Evolutionary conservation across 2,797 vertebrate genomes (phyloP).

Genomic region (Lacerta agilis): DNA sequence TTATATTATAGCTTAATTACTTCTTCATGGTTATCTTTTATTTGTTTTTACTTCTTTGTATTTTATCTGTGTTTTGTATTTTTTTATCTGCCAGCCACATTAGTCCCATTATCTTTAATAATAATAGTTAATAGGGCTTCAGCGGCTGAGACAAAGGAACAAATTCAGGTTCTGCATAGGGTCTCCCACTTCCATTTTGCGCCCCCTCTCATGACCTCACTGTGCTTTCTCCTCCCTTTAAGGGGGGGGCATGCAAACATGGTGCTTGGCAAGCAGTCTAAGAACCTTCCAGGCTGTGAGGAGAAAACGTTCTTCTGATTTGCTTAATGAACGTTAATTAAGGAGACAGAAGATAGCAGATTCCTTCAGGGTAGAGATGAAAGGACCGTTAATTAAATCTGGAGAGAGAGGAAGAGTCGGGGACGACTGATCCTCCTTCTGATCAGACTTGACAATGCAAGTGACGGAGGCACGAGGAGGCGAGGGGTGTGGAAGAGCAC

Average conservation of each 20-base stretch:
- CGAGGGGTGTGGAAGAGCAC: constrained; percentile 20
- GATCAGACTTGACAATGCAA: constrained; percentile 75
- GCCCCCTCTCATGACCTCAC: neutral
- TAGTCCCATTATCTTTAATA: neutral
- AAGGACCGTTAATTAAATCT: constrained; percentile 82
- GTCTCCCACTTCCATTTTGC: neutral
- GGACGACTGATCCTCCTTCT: constrained; percentile 63
- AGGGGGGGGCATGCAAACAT: constrained; percentile 3
- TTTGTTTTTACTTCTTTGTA: no score
- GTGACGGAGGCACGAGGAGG: neutral
- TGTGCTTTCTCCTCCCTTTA: neutral
- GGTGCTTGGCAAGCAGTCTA: constrained; percentile 67
- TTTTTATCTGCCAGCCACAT: neutral
- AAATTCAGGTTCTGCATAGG: neutral
- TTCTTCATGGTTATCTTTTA: no score
- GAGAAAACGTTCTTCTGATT: constrained; percentile 75
- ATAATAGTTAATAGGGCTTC: neutral
- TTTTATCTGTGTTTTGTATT: no score
- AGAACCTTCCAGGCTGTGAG: constrained; percentile 56
- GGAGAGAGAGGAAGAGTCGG: constrained; percentile 62
- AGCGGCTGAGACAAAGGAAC: neutral
- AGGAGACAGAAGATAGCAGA: constrained; percentile 82
- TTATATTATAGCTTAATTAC: no score
- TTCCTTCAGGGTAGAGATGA: constrained; percentile 81
- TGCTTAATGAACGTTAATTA: constrained; percentile 85